Evolutionary conservation across 2,797 vertebrate genomes (phyloP).

Genomic region (Lates japonicus): DNA sequence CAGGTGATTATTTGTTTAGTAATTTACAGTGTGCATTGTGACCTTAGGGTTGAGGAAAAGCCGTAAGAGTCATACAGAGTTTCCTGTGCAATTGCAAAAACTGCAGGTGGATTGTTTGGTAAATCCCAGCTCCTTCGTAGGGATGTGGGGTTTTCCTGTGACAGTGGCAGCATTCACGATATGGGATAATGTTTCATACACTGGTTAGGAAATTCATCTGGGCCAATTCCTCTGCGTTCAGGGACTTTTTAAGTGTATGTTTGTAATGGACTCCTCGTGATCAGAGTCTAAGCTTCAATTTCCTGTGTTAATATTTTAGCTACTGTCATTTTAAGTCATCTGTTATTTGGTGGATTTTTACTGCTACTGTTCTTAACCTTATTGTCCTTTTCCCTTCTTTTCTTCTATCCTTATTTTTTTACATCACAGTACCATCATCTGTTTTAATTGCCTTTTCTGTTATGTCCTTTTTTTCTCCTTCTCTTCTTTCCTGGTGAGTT

Average conservation of each 20-base stretch:
- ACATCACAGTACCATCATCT: conserved; percentile 5
- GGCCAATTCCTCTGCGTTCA: conserved; percentile 21
- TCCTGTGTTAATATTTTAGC: conserved; percentile 39
- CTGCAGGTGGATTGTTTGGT: conserved; percentile 36
- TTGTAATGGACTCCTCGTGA: conserved; percentile 5
- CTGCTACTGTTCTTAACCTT: not conserved
- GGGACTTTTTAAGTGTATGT: conserved; percentile 9
- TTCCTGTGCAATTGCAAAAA: conserved; percentile 21
- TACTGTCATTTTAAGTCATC: conserved; percentile 13
- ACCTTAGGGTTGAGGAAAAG: conserved; percentile 3
- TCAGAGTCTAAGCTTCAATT: conserved; percentile 37
- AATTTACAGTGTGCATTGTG: not conserved
- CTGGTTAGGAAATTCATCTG: conserved; percentile 25
- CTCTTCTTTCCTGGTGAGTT: conserved; percentile 31
- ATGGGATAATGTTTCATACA: conserved; percentile 26
- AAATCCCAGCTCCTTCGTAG: conserved; percentile 24
- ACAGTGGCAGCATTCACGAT: conserved; percentile 27
- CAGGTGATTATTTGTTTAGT: not conserved
- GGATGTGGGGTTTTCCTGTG: conserved; percentile 26
- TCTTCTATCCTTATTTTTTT: not conserved
- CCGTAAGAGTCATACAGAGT: not conserved
- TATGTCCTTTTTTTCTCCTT: conserved; percentile 28
- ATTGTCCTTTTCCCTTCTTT: not conserved
- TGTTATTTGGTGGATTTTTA: conserved; percentile 5
- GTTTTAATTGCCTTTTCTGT: conserved; percentile 27